phyloP scores from a whole-genome alignment of 2,797 vertebrate genomes.

The Sebastolobus alascanus region DNA sequence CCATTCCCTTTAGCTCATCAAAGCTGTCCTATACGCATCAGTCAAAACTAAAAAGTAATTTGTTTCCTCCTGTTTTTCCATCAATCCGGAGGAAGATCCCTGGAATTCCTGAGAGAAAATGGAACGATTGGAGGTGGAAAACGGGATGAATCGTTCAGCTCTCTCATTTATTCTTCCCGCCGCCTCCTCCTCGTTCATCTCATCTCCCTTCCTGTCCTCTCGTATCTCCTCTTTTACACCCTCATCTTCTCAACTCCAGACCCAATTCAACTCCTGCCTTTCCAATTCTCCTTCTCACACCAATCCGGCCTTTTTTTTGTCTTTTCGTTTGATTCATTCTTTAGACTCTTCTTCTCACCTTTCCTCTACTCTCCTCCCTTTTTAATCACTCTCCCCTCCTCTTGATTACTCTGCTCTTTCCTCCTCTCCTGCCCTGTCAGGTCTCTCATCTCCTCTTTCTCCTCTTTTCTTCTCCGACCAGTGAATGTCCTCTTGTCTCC shows the following conservation, averaged over 20 bases:
- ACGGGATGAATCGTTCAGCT: slow-evolving; percentile 28
- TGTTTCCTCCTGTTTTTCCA: background rate
- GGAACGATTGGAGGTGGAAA: slow-evolving; percentile 12
- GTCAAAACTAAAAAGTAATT: background rate
- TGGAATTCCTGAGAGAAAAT: slow-evolving; percentile 8
- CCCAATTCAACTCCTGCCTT: slow-evolving; percentile 46
- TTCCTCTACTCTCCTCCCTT: slow-evolving; percentile 1
- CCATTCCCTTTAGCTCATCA: background rate
- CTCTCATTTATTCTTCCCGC: slow-evolving; percentile 36
- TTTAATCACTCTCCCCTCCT: slow-evolving; percentile 17
- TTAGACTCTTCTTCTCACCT: slow-evolving; percentile 14
- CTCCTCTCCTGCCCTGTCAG: background rate
- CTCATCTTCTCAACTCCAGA: slow-evolving; percentile 37
- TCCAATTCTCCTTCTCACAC: slow-evolving; percentile 13
- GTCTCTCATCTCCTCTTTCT: background rate
- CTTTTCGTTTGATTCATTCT: slow-evolving; percentile 34
- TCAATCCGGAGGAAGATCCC: background rate
- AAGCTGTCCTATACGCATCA: background rate
- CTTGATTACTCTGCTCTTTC: background rate
- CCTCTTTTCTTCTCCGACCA: background rate
- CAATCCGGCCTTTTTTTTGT: background rate
- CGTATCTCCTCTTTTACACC: background rate
- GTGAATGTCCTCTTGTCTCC: slow-evolving; percentile 12
- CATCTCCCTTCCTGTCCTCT: slow-evolving; percentile 19
- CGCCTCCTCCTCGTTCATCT: slow-evolving; percentile 30